These are phyloP conservation scores for Heliconius ethilla DNA, from an alignment of 2,888 invertebrate genomes.

Conservation along the genomic window DNA sequence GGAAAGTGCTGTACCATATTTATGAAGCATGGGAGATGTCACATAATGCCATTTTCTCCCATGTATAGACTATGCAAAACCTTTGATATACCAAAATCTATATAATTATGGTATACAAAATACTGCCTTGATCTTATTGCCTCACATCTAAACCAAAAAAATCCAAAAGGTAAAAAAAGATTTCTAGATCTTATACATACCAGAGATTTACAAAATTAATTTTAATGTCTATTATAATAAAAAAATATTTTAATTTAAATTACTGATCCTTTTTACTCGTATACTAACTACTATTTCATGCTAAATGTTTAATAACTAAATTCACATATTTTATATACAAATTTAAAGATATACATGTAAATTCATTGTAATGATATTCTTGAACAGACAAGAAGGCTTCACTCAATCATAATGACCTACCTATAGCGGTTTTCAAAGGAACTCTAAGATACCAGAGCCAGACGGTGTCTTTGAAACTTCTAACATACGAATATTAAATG, in stretches of 20 bases:
- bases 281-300: not conserved
- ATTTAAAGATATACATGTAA: not conserved
- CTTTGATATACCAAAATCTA: no score
- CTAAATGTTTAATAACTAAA: not conserved
- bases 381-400: not conserved
- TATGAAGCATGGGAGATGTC: no score
- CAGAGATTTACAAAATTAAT: not conserved
- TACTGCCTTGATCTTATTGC: no score
- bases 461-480: slow-evolving; percentile 6
- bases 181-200: no score
- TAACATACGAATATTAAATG: slow-evolving; percentile 15
- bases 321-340: not conserved
- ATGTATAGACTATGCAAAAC: no score
- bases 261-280: not conserved
- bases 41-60: no score
- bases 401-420: slow-evolving; percentile 17
- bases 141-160: no score
- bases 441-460: not conserved
- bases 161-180: no score
- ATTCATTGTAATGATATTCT: slow-evolving; percentile 11
- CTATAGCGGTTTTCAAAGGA: slow-evolving; percentile 17
- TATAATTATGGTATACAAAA: no score
- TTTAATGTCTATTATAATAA: not conserved
- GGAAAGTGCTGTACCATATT: no score
- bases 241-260: not conserved